Base-by-base conservation (phyloP, 2,113 vertebrate species). In the Pseudonaja textilis region DNA sequence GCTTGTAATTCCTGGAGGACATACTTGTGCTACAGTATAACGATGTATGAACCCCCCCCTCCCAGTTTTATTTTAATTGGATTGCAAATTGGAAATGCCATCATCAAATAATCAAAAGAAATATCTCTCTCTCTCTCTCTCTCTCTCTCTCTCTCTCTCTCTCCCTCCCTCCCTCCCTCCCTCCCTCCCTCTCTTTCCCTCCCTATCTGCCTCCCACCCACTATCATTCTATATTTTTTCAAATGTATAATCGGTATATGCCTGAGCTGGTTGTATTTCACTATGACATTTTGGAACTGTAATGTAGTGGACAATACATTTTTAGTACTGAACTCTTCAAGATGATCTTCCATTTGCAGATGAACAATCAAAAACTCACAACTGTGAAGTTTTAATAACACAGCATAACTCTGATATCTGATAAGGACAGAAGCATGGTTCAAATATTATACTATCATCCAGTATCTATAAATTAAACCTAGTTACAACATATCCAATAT, bases 161-260 rank as follows among this genome's bases (percentile, higher is more conserved):
- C 0, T 22, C 7, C 22, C 7, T n/a, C n/a, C n/a, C n/a, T n/a
- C n/a, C n/a, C n/a, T n/a, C n/a, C n/a, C n/a, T n/a, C 22, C 16
- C 20, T 18, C 42, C 42, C 16, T 20, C 55, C 4, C 3, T 29
- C 59, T 26, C 25, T 29, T 7, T 26, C 59, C 3, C 25, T 22
- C 20, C 5, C 56, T 5, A 5, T 2, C 56, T 20, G 18, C 4
- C 18, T 56, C 55, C 16, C 1, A 0, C 4, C 56, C 5, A 1
- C 20, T 18, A 14, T 11, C 3, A 16, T 34, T 74, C 64, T 74
- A 74, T 18, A 69, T 34, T 69, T 69, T 69, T 69, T n/a, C 29
- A 69, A n/a, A n/a, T 69, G 11, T 0, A 5, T n/a, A 69, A 16
- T 69, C 12, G n/a, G 3, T 69, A n/a, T 69, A n/a, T 69, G 12